Evolutionary conservation across 64 coral and sea anemone genomes (phyloP).

Genomic region (Pocillopora verrucosa): DNA sequence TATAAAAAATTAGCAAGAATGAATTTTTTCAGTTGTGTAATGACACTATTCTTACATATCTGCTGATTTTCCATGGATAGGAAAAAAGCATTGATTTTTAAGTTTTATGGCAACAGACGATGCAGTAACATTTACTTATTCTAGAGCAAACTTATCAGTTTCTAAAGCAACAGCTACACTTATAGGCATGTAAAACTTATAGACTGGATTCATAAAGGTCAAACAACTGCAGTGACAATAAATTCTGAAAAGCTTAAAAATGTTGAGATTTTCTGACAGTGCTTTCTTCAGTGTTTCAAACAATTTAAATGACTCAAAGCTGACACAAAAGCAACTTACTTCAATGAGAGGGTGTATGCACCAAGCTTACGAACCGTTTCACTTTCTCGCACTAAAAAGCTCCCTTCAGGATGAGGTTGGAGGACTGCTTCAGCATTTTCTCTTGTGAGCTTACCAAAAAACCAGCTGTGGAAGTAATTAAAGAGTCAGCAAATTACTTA

Average conservation of each 20-base stretch:
- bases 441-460: constrained; percentile 31
- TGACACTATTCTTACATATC: no score
- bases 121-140: no score
- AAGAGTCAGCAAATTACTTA: not conserved
- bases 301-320: no score
- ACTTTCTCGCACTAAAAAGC: constrained; percentile 19
- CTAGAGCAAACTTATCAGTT: no score
- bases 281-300: no score
- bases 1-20: not conserved
- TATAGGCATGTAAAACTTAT: not conserved
- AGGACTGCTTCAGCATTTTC: not conserved
- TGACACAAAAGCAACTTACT: not conserved
- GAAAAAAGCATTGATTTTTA: no score
- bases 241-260: no score
- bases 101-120: no score
- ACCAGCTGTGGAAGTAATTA: not conserved
- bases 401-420: not conserved
- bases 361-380: constrained; percentile 23
- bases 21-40: not conserved
- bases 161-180: not conserved
- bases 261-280: no score
- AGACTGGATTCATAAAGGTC: no score
- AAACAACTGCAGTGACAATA: no score
- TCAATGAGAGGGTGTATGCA: constrained; percentile 38
- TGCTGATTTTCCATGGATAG: no score